A percentile compares a stretch with the other conserved stretches of the same genome.
Conservation (phyloP, 2,113 vertebrate species). For the Tinamus guttatus region DNA sequence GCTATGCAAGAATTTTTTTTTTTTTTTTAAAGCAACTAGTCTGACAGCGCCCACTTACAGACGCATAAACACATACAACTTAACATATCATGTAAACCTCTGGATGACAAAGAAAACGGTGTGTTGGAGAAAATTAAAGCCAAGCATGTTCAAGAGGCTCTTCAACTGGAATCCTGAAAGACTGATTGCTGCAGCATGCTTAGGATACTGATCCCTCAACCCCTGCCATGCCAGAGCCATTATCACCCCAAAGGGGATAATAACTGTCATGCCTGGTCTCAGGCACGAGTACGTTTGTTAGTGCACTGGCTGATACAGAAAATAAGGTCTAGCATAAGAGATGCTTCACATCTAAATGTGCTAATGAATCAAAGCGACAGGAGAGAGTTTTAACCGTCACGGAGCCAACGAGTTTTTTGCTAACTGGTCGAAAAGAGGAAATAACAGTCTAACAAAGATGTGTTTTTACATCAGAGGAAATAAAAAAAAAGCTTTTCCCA, state of each 20-base stretch:
- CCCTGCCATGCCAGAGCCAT: conserved; percentile 63
- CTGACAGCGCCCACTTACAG: background rate
- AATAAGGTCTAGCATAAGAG: conserved; percentile 50
- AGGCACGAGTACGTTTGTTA: conserved; percentile 43
- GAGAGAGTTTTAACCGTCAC: conserved; percentile 37
- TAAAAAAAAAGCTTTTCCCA: background rate
- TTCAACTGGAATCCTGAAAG: conserved; percentile 12
- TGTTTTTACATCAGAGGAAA: background rate
- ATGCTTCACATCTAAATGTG: conserved; percentile 49
- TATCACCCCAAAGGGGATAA: conserved; percentile 72
- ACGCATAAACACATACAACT: background rate
- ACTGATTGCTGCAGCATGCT: conserved; percentile 59
- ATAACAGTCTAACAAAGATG: background rate
- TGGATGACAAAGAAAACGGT: background rate
- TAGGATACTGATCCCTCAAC: conserved; percentile 60
- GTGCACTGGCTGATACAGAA: conserved; percentile 45
- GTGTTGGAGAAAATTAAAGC: background rate
- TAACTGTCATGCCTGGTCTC: conserved; percentile 66
- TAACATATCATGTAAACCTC: background rate
- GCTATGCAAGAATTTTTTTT: background rate
- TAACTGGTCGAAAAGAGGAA: background rate
- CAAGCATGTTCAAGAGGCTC: conserved; percentile 7
- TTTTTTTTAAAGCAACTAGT: background rate
- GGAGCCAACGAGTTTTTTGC: background rate
- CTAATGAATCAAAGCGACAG: conserved; percentile 63